Evolutionary conservation across 1,140 invertebrate genomes (phyloP).

Genomic region (Sminthurides bifidus): DNA sequence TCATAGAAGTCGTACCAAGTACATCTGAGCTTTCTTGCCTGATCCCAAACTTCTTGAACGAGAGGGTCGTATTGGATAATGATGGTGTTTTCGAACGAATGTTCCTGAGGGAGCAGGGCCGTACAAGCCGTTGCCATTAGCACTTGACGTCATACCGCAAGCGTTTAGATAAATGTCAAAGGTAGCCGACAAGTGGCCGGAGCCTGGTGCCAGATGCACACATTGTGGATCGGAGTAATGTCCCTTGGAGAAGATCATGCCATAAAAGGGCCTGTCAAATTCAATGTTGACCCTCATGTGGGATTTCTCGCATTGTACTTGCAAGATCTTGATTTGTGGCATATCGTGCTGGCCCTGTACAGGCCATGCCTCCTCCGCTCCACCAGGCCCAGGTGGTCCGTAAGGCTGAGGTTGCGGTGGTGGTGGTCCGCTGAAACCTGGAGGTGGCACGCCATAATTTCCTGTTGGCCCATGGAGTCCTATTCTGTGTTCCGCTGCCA

Average conservation of each 20-base stretch:
- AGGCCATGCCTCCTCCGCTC: slow-evolving; percentile 65
- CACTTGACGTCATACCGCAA: slow-evolving; percentile 79
- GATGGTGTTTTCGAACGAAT: slow-evolving; percentile 87
- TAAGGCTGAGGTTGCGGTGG: slow-evolving; percentile 43
- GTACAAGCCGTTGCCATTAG: slow-evolving; percentile 53
- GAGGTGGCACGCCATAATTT: slow-evolving; percentile 56
- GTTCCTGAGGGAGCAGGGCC: slow-evolving; percentile 76
- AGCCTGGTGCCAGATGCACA: slow-evolving; percentile 77
- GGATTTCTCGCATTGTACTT: slow-evolving; percentile 91
- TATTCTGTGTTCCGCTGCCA: slow-evolving; percentile 26
- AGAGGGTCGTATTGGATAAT: slow-evolving; percentile 91
- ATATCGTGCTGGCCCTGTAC: slow-evolving; percentile 57
- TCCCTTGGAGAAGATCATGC: slow-evolving; percentile 73
- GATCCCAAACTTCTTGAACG: slow-evolving; percentile 61
- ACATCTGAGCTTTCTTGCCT: slow-evolving; percentile 67
- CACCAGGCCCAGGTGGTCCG: slow-evolving; percentile 33
- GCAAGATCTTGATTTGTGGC: slow-evolving; percentile 78
- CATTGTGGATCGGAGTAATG: slow-evolving; percentile 77
- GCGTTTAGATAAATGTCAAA: slow-evolving; percentile 85
- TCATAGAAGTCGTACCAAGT: slow-evolving; percentile 94
- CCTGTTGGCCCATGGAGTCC: slow-evolving; percentile 64
- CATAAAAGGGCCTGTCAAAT: slow-evolving; percentile 87
- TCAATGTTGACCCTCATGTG: slow-evolving; percentile 89
- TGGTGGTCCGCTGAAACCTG: slow-evolving; percentile 11
- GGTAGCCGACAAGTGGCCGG: slow-evolving; percentile 74